Evolutionary conservation across 2,888 invertebrate species (phyloP).

Genomic region (Lymantria monacha): DNA sequence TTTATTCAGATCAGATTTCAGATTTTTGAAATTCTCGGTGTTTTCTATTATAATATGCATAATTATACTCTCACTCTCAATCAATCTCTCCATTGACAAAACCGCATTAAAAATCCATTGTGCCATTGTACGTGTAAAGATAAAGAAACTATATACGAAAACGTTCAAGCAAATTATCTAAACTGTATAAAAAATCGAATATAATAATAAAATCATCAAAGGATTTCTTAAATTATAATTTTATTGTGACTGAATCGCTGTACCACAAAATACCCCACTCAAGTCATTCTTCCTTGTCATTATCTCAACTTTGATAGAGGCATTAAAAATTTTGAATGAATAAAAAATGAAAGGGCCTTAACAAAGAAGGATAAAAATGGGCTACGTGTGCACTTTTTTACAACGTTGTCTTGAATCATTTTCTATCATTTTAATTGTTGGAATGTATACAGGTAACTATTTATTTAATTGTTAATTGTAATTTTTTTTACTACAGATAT

Average conservation of each 20-base stretch:
- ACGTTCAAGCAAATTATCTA: too few relatives aligned
- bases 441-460: not conserved
- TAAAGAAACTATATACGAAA: too few relatives aligned
- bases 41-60: too few relatives aligned
- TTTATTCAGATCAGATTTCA: too few relatives aligned
- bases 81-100: too few relatives aligned
- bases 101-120: too few relatives aligned
- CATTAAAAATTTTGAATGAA: conserved; percentile 39
- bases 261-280: conserved; percentile 14
- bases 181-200: too few relatives aligned
- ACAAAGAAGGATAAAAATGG: conserved; percentile 30
- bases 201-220: not conserved
- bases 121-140: too few relatives aligned
- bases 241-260: not conserved
- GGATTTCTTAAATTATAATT: not conserved
- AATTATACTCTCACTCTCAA: too few relatives aligned
- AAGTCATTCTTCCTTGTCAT: conserved; percentile 45
- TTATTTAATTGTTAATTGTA: too few relatives aligned
- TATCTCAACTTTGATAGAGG: conserved; percentile 66
- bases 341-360: conserved; percentile 25
- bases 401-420: not conserved
- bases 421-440: not conserved
- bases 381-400: conserved; percentile 17
- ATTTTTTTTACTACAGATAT: too few relatives aligned
- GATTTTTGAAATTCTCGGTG: too few relatives aligned